phyloP scores from a whole-genome alignment of 2,113 vertebrate species.

The Heliornis fulica region DNA sequence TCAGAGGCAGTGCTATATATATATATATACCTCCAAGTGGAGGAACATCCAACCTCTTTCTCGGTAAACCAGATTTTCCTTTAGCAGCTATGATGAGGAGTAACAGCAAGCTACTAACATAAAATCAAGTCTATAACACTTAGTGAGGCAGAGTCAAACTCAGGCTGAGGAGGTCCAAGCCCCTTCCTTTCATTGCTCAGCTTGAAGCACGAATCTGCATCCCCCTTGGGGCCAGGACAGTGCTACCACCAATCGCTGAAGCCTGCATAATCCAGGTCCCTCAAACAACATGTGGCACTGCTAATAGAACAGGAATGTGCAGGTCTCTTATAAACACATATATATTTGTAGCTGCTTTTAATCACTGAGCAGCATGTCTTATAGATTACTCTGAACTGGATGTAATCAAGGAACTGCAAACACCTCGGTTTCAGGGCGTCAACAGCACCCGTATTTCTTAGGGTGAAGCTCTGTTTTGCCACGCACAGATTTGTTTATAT shows the following conservation, averaged over 20 bases:
- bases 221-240: not conserved
- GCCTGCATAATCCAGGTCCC: not conserved
- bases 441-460: not conserved
- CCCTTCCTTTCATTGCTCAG: not conserved
- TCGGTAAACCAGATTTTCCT: not conserved
- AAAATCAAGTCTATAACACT: not conserved
- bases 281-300: too few species aligned
- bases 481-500: not conserved
- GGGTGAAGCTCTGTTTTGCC: not conserved
- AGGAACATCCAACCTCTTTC: not conserved
- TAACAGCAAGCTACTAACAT: not conserved
- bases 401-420: not conserved
- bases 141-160: not conserved
- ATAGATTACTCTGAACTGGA: not conserved
- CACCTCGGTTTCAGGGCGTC: not conserved
- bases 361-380: not conserved
- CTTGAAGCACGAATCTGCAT: not conserved
- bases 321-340: too few species aligned
- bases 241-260: not conserved
- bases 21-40: too few species aligned
- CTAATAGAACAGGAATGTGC: fast-evolving
- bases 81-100: not conserved
- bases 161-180: not conserved
- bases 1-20: fast-evolving
- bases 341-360: not conserved